Conservation (phyloP, 2,113 vertebrate genomes). For the Trichechus manatus region DNA sequence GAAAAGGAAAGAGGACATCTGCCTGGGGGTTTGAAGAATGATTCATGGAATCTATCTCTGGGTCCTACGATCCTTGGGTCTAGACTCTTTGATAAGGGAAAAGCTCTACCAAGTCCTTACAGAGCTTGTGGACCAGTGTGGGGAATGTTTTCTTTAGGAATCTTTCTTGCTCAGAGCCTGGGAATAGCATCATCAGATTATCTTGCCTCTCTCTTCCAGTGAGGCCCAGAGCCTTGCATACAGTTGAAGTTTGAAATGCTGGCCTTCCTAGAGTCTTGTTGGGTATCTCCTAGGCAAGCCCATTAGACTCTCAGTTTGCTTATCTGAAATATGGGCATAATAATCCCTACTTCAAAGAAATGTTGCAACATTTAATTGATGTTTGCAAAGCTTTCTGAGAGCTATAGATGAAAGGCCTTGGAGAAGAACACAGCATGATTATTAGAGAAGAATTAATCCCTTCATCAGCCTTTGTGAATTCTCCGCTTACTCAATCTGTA, state of each 20-base stretch:
- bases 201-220: neutral
- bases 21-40: neutral
- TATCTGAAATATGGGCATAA: constrained; percentile 66
- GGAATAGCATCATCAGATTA: neutral
- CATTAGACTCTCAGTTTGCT: constrained; percentile 63
- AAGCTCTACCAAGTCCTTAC: neutral
- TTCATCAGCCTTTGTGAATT: constrained; percentile 61
- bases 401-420: constrained; percentile 78
- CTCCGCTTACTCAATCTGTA: constrained; percentile 42
- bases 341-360: constrained; percentile 77
- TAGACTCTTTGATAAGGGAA: neutral
- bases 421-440: constrained; percentile 52
- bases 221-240: neutral
- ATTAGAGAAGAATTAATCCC: constrained; percentile 70
- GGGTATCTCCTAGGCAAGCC: constrained; percentile 2
- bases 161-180: neutral
- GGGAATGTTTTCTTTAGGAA: neutral
- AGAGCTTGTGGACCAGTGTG: neutral
- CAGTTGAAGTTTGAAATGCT: neutral
- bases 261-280: neutral
- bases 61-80: neutral
- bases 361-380: constrained; percentile 79
- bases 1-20: constrained; percentile 28
- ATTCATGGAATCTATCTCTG: neutral
- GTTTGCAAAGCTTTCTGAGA: constrained; percentile 72